Base-by-base conservation (phyloP, 2,888 invertebrate genomes). In the Campaea margaritaria region DNA sequence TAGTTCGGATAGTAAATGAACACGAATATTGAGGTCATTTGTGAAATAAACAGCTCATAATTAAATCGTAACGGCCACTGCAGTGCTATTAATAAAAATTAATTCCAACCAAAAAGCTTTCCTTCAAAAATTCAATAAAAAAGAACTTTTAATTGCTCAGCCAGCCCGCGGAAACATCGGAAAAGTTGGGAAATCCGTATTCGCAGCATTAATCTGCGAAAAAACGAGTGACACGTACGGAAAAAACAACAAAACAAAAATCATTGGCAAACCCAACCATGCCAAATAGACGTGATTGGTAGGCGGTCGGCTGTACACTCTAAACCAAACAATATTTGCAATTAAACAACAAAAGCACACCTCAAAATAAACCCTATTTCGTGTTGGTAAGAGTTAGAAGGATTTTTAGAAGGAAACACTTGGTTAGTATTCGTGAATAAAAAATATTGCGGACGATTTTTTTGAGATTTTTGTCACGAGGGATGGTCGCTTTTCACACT, bases 261-360 rank as follows among this genome's bases (percentile, higher is more conserved):
- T 28, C 36, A 64, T 56, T 62, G 64, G 43, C 65, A 65, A 70
- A 48, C 66, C 65, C 61, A 45, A 60, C 68, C 50, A 48, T 58
- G 63, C 67, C 71, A 73, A 74, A 71, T 69, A 72, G 39, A 68
- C 63, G 70, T 71, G 79, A 79, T 79, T 77, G 76, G 74, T 68
- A 62, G 73, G 67, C 69, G 62, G 62, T 64, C 64, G 68, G 67
- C 66, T 60, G 58, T 58, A 62, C 66, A 64, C 62, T 51, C 45
- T 39, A 46, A 46, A 65, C 71, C 64, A 62, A 59, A 43, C 42
- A 45, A 50, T 43, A 28, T 43, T 16, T 27, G 28, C 8, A 16
- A 5, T 5, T 11, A 13, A 14, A 2, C 27, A 38, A 47, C 16
- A 0, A 21, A n/a, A 27, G 51, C 0, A 10, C 8, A 15, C 15